A percentile compares a stretch with the other conserved stretches of the same genome.
Conservation (phyloP, 2,888 invertebrate genomes). For the Lysandra coridon region DNA sequence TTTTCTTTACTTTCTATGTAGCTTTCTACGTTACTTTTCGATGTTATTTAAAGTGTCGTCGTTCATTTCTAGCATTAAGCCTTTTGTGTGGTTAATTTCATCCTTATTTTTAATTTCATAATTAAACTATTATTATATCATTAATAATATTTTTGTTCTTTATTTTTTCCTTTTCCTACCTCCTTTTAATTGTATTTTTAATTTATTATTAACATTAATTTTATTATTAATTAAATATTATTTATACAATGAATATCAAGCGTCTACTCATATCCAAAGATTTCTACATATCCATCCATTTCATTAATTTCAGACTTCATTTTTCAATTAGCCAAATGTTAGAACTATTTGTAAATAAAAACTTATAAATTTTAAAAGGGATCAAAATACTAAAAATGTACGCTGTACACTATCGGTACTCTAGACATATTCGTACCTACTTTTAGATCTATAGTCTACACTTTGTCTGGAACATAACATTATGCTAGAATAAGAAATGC, state of each 20-base stretch:
- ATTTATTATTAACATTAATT: slow-evolving; percentile 39
- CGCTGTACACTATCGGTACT: slow-evolving; percentile 77
- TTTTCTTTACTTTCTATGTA: slow-evolving; percentile 29
- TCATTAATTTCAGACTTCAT: slow-evolving; percentile 44
- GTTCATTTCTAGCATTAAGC: slow-evolving; percentile 67
- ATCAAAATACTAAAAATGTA: slow-evolving; percentile 77
- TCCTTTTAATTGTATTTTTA: slow-evolving; percentile 54
- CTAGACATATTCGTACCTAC: slow-evolving; percentile 70
- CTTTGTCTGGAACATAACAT: slow-evolving; percentile 55
- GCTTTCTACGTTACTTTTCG: slow-evolving; percentile 47
- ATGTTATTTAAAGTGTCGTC: slow-evolving; percentile 61
- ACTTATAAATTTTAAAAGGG: slow-evolving; percentile 76
- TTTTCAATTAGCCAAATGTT: slow-evolving; percentile 57
- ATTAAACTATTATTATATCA: slow-evolving; percentile 79
- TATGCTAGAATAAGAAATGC: slow-evolving; percentile 26
- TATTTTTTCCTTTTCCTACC: slow-evolving; percentile 64
- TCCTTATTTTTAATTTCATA: slow-evolving; percentile 78
- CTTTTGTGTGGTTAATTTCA: slow-evolving; percentile 79
- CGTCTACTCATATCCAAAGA: slow-evolving; percentile 28
- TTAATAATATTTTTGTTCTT: slow-evolving; percentile 70
- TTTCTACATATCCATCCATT: slow-evolving; percentile 36
- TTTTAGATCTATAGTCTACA: slow-evolving; percentile 72
- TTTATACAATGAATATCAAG: slow-evolving; percentile 15
- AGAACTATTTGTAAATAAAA: slow-evolving; percentile 76
- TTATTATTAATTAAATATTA: slow-evolving; percentile 4